Evolutionary conservation across 2,888 invertebrate genomes (phyloP).

Genomic region (Elysia crispata): DNA sequence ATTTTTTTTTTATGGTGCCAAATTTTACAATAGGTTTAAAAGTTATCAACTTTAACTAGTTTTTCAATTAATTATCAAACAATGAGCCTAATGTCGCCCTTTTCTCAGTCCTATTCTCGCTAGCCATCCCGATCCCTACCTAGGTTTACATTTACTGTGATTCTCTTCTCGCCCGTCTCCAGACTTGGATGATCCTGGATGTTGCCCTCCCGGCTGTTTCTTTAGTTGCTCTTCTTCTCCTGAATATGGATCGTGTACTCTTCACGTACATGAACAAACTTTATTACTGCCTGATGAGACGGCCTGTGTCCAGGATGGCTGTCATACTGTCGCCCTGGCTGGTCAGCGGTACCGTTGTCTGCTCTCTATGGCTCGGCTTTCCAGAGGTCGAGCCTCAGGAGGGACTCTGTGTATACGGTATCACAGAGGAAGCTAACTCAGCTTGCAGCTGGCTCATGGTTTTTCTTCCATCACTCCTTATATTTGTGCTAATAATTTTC

Average conservation of each 20-base stretch:
- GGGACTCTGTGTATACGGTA: slow-evolving; percentile 54
- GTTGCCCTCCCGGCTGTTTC: slow-evolving; percentile 52
- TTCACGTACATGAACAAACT: slow-evolving; percentile 50
- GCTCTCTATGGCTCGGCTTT: slow-evolving; percentile 54
- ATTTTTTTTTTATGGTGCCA: no score
- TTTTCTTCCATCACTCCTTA: slow-evolving; percentile 50
- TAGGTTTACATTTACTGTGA: not conserved
- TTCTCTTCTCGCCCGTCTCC: not conserved
- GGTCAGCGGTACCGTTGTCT: slow-evolving; percentile 45
- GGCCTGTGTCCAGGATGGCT: slow-evolving; percentile 3
- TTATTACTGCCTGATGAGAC: slow-evolving; percentile 45
- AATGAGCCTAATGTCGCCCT: no score
- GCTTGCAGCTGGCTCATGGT: slow-evolving; percentile 52
- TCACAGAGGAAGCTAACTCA: slow-evolving; percentile 49
- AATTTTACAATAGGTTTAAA: no score
- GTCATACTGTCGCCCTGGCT: slow-evolving; percentile 51
- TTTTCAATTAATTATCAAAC: no score
- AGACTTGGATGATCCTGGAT: slow-evolving; percentile 55
- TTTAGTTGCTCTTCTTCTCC: slow-evolving; percentile 49
- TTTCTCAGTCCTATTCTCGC: not conserved
- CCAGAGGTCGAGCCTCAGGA: slow-evolving; percentile 44
- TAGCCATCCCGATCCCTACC: not conserved
- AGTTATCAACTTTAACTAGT: no score
- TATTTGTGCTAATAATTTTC: slow-evolving; percentile 52
- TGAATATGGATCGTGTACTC: slow-evolving; percentile 53